phyloP scores from a whole-genome alignment of 2,888 invertebrate genomes.

The Kuschelorhynchus macadamiae region DNA sequence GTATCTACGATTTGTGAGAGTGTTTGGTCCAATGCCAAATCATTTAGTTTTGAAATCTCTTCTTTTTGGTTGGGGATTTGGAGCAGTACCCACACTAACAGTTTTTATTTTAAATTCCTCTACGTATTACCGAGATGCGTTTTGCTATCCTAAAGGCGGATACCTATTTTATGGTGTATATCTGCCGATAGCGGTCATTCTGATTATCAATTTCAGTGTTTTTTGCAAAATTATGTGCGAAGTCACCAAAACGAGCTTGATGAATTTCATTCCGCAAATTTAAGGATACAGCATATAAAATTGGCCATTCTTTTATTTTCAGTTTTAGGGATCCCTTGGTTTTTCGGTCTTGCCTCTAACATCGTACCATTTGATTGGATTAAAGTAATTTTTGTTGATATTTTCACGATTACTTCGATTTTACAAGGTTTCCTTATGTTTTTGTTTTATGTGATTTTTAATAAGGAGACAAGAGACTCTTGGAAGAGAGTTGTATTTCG shows the following conservation, averaged over 20 bases:
- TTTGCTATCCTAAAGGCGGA: slow-evolving; percentile 73
- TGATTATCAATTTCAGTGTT: slow-evolving; percentile 73
- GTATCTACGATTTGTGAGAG: slow-evolving; percentile 77
- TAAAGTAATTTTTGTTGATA: slow-evolving; percentile 64
- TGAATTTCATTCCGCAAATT: slow-evolving; percentile 10
- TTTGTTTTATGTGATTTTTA: slow-evolving; percentile 74
- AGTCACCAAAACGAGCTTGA: slow-evolving; percentile 65
- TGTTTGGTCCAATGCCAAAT: slow-evolving; percentile 74
- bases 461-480: slow-evolving; percentile 73
- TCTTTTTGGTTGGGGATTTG: slow-evolving; percentile 76
- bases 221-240: slow-evolving; percentile 73
- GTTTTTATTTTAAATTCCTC: slow-evolving; percentile 69
- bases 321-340: slow-evolving; percentile 75
- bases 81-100: slow-evolving; percentile 71
- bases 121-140: slow-evolving; percentile 69
- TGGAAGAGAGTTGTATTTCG: slow-evolving; percentile 68
- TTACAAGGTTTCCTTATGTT: slow-evolving; percentile 76
- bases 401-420: slow-evolving; percentile 72
- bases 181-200: slow-evolving; percentile 71
- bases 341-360: slow-evolving; percentile 73
- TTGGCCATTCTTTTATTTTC: slow-evolving; percentile 75
- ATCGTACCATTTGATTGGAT: slow-evolving; percentile 56
- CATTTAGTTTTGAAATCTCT: slow-evolving; percentile 75
- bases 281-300: slow-evolving; percentile 68
- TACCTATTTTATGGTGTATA: slow-evolving; percentile 73